Evolutionary conservation across 2,888 invertebrate species (phyloP), one percentile per base, ranked within the genome.

Genomic region (Lumbricus terrestris): DNA sequence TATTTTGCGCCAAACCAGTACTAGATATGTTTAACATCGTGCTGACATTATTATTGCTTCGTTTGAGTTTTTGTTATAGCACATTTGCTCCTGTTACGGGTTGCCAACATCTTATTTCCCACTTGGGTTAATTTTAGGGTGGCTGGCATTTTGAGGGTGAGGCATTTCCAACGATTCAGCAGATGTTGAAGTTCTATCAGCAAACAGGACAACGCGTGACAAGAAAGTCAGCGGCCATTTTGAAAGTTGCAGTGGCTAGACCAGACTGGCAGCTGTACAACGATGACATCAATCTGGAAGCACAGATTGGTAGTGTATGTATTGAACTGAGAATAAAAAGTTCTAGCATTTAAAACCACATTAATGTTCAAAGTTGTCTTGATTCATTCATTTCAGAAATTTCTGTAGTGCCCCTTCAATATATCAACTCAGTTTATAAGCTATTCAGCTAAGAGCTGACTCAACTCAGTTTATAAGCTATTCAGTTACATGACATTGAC

Each of bases 181-280:
- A 98, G 95, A 96, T 99, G 93, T 16, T 90, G 90, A 82, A 83
- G 37, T 35, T 38, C 35, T 34, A 90, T 23, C 42, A 83, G 90
- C 5, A 20, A 33, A 83, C 37, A 11, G 37, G 40, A n/a, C n/a
- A 82, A 33, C 90, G 37, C 18, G 98, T 99, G 1, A 99, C 99
- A 0, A 97, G 97, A 92, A 92, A 91, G 93, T 98, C 98, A 0
- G 98, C 98, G 89, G 98, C 98, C 90, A 96, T 98, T 93, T 96
- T 99, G 90, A 96, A 97, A 91, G 96, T 97, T 90, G 97, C 98
- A 15, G 97, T 98, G 93, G 96, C 97, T 16, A 95, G 98, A 40
- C 98, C 98, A 96, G 96, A 97, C 92, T 99, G 98, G 98, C 98
- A 99, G 94, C 96, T 99, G 2, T 98, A 98, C 95, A 98, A 99